These are phyloP conservation scores for Muricea muricata DNA, from an alignment of 92 coral and sea anemone genomes.

Conservation along the genomic window DNA sequence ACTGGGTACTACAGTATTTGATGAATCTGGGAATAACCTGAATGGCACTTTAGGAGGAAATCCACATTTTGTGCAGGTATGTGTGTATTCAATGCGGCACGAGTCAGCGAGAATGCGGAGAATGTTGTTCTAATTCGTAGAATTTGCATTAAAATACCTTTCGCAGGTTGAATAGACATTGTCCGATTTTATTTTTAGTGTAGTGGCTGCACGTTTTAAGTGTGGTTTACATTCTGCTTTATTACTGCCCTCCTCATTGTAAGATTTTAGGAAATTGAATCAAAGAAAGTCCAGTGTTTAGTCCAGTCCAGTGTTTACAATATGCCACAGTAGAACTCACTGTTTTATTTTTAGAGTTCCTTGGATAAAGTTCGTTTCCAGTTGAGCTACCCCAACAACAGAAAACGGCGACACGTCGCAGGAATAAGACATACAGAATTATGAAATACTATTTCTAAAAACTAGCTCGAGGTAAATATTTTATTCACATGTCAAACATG, in stretches of 20 bases:
- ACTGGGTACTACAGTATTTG: slow-evolving; percentile 65
- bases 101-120: no score
- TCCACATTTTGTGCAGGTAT: slow-evolving; percentile 79
- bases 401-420: slow-evolving; percentile 63
- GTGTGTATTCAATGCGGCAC: no score
- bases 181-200: no score
- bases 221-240: no score
- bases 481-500: not conserved
- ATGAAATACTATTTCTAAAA: not conserved
- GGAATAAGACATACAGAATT: slow-evolving; percentile 13
- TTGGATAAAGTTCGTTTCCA: slow-evolving; percentile 95
- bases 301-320: not conserved
- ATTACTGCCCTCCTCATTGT: no score
- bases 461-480: not conserved
- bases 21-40: slow-evolving; percentile 74
- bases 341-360: slow-evolving; percentile 76
- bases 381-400: slow-evolving; percentile 86
- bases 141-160: no score
- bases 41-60: slow-evolving; percentile 83
- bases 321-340: not conserved
- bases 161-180: no score
- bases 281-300: no score
- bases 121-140: no score
- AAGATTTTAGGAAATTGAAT: no score
- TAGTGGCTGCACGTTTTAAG: no score